phyloP scores from a whole-genome alignment of 2,797 vertebrate genomes.

The Cacajao melanocephalus region DNA sequence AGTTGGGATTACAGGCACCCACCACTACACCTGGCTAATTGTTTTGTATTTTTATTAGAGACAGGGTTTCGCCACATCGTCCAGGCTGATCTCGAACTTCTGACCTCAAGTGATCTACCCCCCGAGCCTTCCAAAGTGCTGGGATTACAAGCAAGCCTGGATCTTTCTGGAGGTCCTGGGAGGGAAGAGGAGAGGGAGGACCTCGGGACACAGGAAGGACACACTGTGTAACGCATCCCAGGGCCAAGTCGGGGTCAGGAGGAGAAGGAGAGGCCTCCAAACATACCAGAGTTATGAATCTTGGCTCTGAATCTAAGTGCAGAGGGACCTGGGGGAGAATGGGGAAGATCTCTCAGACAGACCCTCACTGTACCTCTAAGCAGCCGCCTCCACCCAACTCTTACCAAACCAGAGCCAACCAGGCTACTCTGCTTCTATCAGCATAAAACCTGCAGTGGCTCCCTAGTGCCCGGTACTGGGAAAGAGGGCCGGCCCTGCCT shows the following conservation, averaged over 20 bases:
- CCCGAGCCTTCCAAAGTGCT: background rate
- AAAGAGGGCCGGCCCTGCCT: background rate
- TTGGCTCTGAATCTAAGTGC: background rate
- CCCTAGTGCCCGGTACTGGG: background rate
- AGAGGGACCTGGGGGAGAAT: background rate
- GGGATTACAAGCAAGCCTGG: background rate
- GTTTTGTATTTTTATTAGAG: background rate
- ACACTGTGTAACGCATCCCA: background rate
- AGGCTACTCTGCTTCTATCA: background rate
- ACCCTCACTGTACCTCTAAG: background rate
- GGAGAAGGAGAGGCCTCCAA: background rate
- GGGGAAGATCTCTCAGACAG: background rate
- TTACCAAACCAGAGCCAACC: background rate
- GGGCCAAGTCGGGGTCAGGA: background rate
- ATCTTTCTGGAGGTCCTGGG: background rate
- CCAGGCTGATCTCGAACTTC: background rate
- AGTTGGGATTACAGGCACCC: background rate
- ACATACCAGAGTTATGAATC: background rate
- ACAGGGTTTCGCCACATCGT: background rate
- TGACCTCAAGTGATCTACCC: background rate
- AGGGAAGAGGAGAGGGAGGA: background rate
- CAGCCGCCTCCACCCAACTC: background rate
- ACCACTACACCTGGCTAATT: background rate
- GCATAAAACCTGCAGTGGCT: background rate
- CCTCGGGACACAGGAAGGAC: background rate